Evolutionary conservation across 37 sponge, comb jelly and placozoan species (phyloP), one percentile per base, ranked within the genome.

Genomic region (Dysidea cf. avara): DNA sequence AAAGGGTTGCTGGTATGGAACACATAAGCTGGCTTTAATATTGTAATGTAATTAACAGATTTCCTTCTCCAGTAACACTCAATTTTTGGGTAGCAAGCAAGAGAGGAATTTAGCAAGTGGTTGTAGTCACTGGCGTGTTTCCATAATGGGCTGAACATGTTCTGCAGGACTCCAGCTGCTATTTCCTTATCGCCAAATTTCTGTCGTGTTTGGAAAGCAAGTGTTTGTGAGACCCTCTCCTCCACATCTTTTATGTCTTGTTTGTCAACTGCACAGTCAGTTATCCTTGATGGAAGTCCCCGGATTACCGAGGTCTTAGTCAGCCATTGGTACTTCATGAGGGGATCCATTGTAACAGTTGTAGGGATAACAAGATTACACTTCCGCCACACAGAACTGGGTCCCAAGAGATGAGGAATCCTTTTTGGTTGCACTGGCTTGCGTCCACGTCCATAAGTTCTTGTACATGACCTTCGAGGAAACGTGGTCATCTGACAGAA

Each of bases 401-500:
- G 81, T 20, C 93, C 93, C 2, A 92, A 68, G 2, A 86, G 48
- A 61, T 92, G 93, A 66, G 93, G 93, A 2, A 28, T 46, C 62
- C 53, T 86, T 70, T 82, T 82, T 43, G 46, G 46, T 9, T 43
- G 7, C n/a, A n/a, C n/a, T 43, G 46, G 46, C 9, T 9, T 43
- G 46, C 9, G 46, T 12, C 5, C 46, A 43, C 9, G 9, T 43
- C 46, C 46, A 43, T 43, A 43, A 43, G 5, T 43, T 9, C 46
- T 43, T 12, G 46, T 9, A 12, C 9, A 9, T 43, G 46, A 43
- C 46, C 46, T 43, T 43, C 46, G n/a, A n/a, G n/a, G n/a, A n/a
- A n/a, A 12, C 46, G 46, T 9, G 46, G 9, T 9, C 9, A 43
- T 9, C 46, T 9, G 9, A 43, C 46, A 9, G 9, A 43, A 43